These are phyloP conservation scores for Amblyornis subalaris DNA, from an alignment of 2,113 vertebrate genomes.

Conservation along the genomic window DNA sequence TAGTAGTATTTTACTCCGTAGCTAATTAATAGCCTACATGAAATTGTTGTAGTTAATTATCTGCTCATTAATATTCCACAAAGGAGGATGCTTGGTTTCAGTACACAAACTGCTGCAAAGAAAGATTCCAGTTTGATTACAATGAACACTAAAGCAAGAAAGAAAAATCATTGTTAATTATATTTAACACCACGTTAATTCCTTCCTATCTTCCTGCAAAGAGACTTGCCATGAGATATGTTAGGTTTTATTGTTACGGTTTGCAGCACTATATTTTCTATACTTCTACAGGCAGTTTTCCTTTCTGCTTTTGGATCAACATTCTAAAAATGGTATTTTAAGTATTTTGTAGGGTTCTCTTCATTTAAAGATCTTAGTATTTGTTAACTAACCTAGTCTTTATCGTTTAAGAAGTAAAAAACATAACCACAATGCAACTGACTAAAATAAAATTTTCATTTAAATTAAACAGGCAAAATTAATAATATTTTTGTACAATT, in stretches of 20 bases:
- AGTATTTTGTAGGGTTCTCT: background rate
- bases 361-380: background rate
- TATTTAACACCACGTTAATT: background rate
- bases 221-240: background rate
- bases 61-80: background rate
- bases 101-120: background rate
- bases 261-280: background rate
- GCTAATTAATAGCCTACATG: constrained; percentile 9
- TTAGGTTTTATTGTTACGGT: background rate
- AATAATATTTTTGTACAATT: background rate
- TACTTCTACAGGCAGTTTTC: background rate
- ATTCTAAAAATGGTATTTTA: background rate
- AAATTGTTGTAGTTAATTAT: constrained; percentile 31
- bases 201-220: background rate
- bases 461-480: background rate
- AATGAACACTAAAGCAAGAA: background rate
- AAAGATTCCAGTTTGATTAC: background rate
- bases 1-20: background rate
- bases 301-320: background rate
- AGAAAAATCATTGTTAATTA: background rate
- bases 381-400: background rate
- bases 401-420: background rate
- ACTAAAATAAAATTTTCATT: background rate
- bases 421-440: background rate
- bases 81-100: background rate